Evolutionary conservation across 2,888 invertebrate species (phyloP).

Genomic region (Tenthredo livida): DNA sequence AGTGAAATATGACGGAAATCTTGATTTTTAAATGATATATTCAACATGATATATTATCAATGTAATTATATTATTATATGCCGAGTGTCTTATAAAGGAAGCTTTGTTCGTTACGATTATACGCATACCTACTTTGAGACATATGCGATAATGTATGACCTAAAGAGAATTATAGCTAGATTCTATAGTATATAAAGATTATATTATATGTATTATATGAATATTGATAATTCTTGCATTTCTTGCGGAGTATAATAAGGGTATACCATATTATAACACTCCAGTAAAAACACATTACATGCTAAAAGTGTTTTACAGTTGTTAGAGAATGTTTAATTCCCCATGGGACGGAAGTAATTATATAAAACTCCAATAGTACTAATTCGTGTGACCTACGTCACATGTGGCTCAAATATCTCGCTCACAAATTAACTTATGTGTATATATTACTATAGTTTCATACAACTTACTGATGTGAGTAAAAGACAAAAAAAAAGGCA

Average conservation of each 20-base stretch:
- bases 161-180: not conserved
- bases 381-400: constrained; percentile 44
- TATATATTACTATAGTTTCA: not conserved
- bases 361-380: constrained; percentile 39
- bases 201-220: not conserved
- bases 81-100: not conserved
- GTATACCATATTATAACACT: not conserved
- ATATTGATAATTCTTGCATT: not conserved
- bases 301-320: not conserved
- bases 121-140: not conserved
- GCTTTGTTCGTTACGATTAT: constrained; percentile 12
- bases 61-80: too few relatives aligned
- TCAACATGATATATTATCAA: not conserved
- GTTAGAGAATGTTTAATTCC: not conserved
- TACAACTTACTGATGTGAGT: not conserved
- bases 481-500: not conserved
- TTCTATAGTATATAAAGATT: not conserved
- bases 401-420: constrained; percentile 38
- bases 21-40: not conserved
- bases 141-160: not conserved
- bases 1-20: not conserved
- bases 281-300: not conserved
- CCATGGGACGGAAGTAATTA: constrained; percentile 1
- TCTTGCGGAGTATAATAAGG: not conserved
- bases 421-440: not conserved